Conservation (phyloP, 2,888 invertebrate genomes). For the Rotaria magnacalcarata region DNA sequence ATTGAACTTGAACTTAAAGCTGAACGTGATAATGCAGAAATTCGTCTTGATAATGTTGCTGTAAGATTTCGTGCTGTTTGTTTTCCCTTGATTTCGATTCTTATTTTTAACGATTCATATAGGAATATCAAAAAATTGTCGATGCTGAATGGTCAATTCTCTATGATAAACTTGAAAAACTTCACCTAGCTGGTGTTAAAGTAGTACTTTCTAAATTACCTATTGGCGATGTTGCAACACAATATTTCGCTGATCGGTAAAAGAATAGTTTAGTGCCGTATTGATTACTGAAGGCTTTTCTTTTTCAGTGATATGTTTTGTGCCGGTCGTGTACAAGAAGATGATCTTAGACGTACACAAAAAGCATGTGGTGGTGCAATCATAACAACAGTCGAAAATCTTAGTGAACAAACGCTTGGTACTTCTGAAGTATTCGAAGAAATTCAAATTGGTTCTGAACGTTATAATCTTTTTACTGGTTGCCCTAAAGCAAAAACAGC, state of each 20-base stretch:
- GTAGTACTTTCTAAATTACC: constrained; percentile 93
- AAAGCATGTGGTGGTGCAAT: constrained; percentile 98
- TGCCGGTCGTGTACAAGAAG: constrained; percentile 92
- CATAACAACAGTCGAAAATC: constrained; percentile 76
- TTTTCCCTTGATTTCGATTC: no score
- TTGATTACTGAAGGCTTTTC: neutral
- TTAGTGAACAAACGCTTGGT: constrained; percentile 73
- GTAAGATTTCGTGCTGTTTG: neutral
- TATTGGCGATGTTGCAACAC: constrained; percentile 98
- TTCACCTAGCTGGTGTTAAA: constrained; percentile 85
- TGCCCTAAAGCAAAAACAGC: constrained; percentile 90
- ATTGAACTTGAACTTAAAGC: constrained; percentile 95
- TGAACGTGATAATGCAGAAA: constrained; percentile 95
- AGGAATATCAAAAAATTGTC: constrained; percentile 91
- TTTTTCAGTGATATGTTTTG: constrained; percentile 79
- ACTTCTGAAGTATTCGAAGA: constrained; percentile 82
- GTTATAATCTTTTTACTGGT: constrained; percentile 72
- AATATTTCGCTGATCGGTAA: constrained; percentile 88
- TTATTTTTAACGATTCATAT: constrained; percentile 35
- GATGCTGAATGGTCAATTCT: constrained; percentile 98
- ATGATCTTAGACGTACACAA: constrained; percentile 87
- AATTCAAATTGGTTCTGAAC: constrained; percentile 84
- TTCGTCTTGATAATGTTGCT: constrained; percentile 77
- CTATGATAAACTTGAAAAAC: constrained; percentile 82
- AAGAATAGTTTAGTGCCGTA: constrained; percentile 17